These are phyloP conservation scores for Thunnus albacares DNA, from an alignment of 2,797 vertebrate species.

Conservation along the genomic window DNA sequence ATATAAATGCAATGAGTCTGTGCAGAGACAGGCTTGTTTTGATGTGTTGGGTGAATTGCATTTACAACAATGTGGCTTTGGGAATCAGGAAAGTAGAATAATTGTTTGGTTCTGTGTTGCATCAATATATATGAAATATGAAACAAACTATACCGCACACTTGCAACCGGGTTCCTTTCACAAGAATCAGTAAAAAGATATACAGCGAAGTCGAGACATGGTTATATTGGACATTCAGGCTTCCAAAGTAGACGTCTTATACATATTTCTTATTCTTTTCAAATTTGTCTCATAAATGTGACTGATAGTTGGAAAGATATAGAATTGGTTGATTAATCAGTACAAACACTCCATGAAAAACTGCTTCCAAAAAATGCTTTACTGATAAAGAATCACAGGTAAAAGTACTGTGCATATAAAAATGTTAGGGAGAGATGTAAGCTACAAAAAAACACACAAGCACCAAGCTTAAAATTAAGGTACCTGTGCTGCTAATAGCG, in stretches of 20 bases:
- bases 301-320: neutral
- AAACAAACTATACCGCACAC: conserved; percentile 15
- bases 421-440: neutral
- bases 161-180: conserved; percentile 5
- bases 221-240: neutral
- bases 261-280: neutral
- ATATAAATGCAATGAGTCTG: conserved; percentile 61
- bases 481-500: neutral
- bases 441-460: neutral
- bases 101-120: conserved; percentile 38
- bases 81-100: conserved; percentile 40
- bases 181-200: conserved; percentile 10
- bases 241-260: neutral
- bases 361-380: neutral
- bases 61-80: conserved; percentile 49
- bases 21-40: conserved; percentile 34
- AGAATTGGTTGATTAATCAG: neutral
- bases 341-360: neutral
- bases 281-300: neutral
- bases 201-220: neutral
- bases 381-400: neutral
- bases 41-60: conserved; percentile 44
- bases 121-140: conserved; percentile 37
- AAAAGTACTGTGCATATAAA: neutral
- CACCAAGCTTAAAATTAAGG: neutral